Evolutionary conservation across 2,113 vertebrate species (phyloP).

Genomic region (Murina feae): DNA sequence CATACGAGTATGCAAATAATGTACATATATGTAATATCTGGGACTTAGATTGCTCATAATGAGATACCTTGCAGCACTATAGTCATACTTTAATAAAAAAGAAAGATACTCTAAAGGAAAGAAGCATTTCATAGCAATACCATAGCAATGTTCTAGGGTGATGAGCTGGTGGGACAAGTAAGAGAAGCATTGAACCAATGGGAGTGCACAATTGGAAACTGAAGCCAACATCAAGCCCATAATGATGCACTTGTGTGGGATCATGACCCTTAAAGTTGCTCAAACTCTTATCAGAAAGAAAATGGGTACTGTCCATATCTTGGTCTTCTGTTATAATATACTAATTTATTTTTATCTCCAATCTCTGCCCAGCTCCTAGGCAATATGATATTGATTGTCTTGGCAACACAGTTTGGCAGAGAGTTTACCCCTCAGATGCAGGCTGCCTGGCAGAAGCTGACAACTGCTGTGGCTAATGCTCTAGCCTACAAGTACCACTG

Average conservation of each 20-base stretch:
- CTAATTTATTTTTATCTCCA: not conserved
- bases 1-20: not conserved
- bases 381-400: constrained; percentile 10
- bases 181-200: not conserved
- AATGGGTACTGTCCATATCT: fast-evolving
- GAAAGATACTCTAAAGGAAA: not conserved
- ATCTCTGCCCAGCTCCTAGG: not conserved
- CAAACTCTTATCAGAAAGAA: not conserved
- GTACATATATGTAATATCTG: not conserved
- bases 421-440: not conserved
- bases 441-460: constrained; percentile 11
- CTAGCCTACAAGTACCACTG: constrained; percentile 4
- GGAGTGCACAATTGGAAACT: not conserved
- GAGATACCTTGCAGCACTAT: not conserved
- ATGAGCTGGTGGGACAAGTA: not conserved
- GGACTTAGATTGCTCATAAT: not conserved
- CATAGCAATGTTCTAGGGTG: not conserved
- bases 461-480: not conserved
- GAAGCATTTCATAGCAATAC: not conserved
- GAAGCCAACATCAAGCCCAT: not conserved
- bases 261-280: not conserved
- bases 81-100: not conserved
- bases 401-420: not conserved
- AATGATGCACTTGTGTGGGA: not conserved
- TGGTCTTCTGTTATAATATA: not conserved